These are phyloP conservation scores for Penaeus chinensis DNA, from an alignment of 1,140 invertebrate species.

Conservation along the genomic window DNA sequence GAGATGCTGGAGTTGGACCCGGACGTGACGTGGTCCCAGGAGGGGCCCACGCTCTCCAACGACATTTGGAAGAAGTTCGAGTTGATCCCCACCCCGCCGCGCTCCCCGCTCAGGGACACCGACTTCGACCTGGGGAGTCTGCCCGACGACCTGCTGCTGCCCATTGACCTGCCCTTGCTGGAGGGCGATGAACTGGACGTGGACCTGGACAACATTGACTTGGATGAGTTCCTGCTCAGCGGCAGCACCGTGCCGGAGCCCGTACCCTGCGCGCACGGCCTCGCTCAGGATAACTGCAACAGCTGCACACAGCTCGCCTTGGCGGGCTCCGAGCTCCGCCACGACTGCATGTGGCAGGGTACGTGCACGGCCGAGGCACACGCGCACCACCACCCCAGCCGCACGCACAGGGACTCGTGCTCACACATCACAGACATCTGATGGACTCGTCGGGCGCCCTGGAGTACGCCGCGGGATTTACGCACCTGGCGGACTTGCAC, in stretches of 20 bases:
- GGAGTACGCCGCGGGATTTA: slow-evolving; percentile 37
- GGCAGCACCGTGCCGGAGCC: not conserved
- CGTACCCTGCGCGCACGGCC: slow-evolving; percentile 13
- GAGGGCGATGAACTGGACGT: slow-evolving; percentile 20
- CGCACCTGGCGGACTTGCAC: slow-evolving; percentile 29
- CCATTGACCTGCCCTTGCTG: slow-evolving; percentile 36
- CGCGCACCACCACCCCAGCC: not conserved
- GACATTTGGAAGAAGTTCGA: slow-evolving; percentile 74
- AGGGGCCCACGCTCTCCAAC: slow-evolving; percentile 57
- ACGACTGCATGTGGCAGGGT: slow-evolving; percentile 80
- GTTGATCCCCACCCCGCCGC: slow-evolving; percentile 67
- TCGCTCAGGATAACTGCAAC: slow-evolving; percentile 20
- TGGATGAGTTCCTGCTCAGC: not conserved
- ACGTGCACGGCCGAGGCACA: slow-evolving; percentile 67
- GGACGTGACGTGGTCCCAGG: slow-evolving; percentile 43
- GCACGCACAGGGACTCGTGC: slow-evolving; percentile 43
- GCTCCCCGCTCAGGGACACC: slow-evolving; percentile 66
- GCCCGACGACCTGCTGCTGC: slow-evolving; percentile 39
- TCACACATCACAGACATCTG: slow-evolving; percentile 25
- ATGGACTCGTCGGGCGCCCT: slow-evolving; percentile 2
- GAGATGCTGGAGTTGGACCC: slow-evolving; percentile 18
- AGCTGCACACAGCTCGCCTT: slow-evolving; percentile 42
- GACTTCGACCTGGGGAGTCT: slow-evolving; percentile 22
- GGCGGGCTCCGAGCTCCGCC: slow-evolving; percentile 68
- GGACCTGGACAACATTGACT: not conserved